These are phyloP conservation scores for Globodera rostochiensis DNA, from an alignment of 1,140 invertebrate genomes.

Conservation along the genomic window DNA sequence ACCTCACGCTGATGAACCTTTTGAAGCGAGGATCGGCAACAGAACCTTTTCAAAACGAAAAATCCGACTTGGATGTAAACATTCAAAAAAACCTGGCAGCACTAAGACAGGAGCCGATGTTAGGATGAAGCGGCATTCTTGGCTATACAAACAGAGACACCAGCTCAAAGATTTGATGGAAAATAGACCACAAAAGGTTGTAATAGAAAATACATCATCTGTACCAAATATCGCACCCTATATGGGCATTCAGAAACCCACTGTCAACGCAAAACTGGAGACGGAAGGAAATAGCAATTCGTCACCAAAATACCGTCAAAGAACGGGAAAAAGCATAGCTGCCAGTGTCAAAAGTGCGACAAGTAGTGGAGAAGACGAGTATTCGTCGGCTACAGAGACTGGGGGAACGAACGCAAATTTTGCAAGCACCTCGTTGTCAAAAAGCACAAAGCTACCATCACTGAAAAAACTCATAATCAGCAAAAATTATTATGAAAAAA, in stretches of 20 bases:
- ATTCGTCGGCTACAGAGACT: neutral
- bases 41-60: constrained; percentile 1
- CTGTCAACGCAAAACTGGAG: neutral
- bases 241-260: neutral
- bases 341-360: too few relatives aligned
- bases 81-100: neutral
- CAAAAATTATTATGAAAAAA: neutral
- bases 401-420: neutral
- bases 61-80: neutral
- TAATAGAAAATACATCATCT: neutral
- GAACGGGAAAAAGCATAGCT: too few relatives aligned
- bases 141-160: constrained; percentile 15
- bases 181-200: constrained; percentile 15
- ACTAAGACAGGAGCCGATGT: neutral
- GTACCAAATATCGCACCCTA: constrained; percentile 2
- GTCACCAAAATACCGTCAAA: neutral
- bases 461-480: neutral
- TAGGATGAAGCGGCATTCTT: neutral
- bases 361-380: too few relatives aligned
- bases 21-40: neutral
- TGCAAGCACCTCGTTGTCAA: too few relatives aligned
- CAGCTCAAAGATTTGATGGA: constrained; percentile 16
- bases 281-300: neutral
- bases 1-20: neutral
- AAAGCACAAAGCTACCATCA: neutral